phyloP scores from a whole-genome alignment of 2,113 vertebrate genomes.

The Clinocottus analis region DNA sequence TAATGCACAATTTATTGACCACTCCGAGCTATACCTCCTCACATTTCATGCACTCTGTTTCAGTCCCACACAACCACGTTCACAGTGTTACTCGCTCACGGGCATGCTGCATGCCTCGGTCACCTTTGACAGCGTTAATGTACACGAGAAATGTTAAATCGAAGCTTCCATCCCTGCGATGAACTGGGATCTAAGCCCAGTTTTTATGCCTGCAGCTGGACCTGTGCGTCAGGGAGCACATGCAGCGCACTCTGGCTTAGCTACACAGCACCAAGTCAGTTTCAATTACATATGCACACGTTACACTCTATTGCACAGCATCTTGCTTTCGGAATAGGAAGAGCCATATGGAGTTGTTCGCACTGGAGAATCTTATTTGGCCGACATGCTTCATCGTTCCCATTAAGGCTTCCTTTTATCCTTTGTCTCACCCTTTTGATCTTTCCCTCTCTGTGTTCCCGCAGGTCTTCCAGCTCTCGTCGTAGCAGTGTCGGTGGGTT shows the following conservation, averaged over 20 bases:
- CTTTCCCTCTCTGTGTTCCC: conserved; percentile 25
- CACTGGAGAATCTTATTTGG: conserved; percentile 20
- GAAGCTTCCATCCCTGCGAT: not conserved
- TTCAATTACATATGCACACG: conserved; percentile 38
- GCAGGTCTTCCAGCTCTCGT: conserved; percentile 89
- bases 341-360: conserved; percentile 21
- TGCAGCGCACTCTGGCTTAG: not conserved
- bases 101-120: not conserved
- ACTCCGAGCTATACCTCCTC: conserved; percentile 19
- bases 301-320: conserved; percentile 37
- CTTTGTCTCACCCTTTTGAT: conserved; percentile 49
- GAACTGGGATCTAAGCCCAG: conserved; percentile 19
- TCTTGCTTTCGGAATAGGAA: conserved; percentile 49
- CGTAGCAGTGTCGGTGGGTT: conserved; percentile 94
- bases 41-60: conserved; percentile 12
- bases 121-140: not conserved
- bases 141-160: not conserved
- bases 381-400: conserved; percentile 6
- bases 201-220: conserved; percentile 14
- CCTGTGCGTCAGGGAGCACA: conserved; percentile 19
- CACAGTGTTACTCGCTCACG: not conserved
- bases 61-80: not conserved
- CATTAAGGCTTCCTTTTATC: conserved; percentile 35
- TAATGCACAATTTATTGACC: conserved; percentile 58
- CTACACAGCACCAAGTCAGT: conserved; percentile 28